These are phyloP conservation scores for Bolinopsis microptera DNA, from an alignment of 37 sponge, comb jelly and placozoan species.

Conservation along the genomic window DNA sequence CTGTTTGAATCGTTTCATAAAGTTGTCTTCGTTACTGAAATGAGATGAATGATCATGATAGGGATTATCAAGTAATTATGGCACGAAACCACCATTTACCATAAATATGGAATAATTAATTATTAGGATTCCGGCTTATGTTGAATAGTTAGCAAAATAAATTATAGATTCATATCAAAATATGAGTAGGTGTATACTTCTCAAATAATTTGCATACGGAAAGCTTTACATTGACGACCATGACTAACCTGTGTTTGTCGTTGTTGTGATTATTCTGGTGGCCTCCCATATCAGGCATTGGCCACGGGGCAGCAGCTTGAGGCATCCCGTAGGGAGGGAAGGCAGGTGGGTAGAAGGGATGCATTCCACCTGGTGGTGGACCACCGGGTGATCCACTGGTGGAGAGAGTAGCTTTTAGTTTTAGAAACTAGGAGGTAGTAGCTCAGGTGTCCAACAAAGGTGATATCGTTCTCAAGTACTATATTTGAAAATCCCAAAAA, in stretches of 20 bases:
- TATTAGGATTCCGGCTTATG: no score
- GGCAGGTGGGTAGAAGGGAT: conserved; percentile 63
- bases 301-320: conserved; percentile 52
- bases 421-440: background rate
- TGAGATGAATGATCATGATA: background rate
- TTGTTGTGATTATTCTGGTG: conserved; percentile 17
- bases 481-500: no score
- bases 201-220: no score
- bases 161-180: no score
- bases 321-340: conserved; percentile 66
- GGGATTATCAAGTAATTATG: background rate
- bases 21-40: conserved; percentile 42
- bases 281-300: background rate
- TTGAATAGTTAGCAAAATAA: no score
- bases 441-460: background rate
- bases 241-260: conserved; percentile 26
- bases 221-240: no score
- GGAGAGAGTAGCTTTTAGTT: background rate
- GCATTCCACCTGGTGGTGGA: conserved; percentile 26
- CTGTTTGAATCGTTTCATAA: conserved; percentile 57
- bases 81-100: no score
- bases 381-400: conserved; percentile 54
- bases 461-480: no score
- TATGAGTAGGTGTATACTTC: no score
- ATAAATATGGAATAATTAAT: no score